These are phyloP conservation scores for Tubulanus polymorphus DNA, from an alignment of 2,888 invertebrate species.

Conservation along the genomic window DNA sequence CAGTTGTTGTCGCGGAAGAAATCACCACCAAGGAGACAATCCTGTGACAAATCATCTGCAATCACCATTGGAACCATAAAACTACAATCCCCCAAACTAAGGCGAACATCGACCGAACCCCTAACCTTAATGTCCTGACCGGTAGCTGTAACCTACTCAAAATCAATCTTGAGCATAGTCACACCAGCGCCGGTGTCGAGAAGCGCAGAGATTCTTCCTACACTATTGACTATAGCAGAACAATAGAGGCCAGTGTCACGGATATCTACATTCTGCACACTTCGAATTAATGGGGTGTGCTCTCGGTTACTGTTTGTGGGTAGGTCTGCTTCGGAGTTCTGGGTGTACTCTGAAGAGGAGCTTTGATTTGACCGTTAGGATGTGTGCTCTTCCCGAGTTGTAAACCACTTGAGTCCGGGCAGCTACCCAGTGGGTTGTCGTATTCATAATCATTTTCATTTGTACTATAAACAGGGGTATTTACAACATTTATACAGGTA, in stretches of 20 bases:
- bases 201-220: neutral
- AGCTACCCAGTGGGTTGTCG: too few relatives aligned
- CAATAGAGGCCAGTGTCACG: neutral
- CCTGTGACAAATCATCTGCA: neutral
- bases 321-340: too few relatives aligned
- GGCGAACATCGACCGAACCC: neutral
- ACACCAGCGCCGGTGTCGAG: neutral
- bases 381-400: too few relatives aligned
- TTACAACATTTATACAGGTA: too few relatives aligned
- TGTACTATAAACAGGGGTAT: too few relatives aligned
- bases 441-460: too few relatives aligned
- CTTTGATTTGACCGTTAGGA: too few relatives aligned
- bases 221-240: neutral
- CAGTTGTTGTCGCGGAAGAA: too few relatives aligned
- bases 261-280: neutral
- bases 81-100: neutral
- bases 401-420: too few relatives aligned
- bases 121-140: neutral
- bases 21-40: neutral
- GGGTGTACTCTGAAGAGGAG: too few relatives aligned
- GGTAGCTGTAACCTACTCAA: neutral
- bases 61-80: neutral
- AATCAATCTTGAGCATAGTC: neutral
- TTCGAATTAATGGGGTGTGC: too few relatives aligned
- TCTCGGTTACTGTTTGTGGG: too few relatives aligned